Percentiles rank a stretch among this genome's conserved stretches.
Conservation (phyloP, 1,140 invertebrate species). For the Tetramorium parvispinum region DNA sequence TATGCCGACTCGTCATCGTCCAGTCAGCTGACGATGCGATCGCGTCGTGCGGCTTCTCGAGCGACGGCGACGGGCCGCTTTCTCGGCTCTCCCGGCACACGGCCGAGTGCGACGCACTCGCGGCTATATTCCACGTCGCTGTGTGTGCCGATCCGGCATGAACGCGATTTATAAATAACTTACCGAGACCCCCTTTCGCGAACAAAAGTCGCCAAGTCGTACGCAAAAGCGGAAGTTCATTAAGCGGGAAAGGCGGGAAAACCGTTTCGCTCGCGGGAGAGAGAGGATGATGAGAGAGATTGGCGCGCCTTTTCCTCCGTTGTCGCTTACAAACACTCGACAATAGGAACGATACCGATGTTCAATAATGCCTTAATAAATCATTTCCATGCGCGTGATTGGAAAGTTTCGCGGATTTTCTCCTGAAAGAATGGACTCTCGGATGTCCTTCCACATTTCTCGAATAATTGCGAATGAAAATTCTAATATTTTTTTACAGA, state of each 20-base stretch:
- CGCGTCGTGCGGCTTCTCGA: conserved; percentile 12
- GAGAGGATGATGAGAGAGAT: background rate
- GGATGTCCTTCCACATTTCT: background rate
- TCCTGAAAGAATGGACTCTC: background rate
- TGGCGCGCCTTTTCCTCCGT: background rate
- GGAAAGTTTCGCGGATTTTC: background rate
- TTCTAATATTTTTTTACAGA: background rate
- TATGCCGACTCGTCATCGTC: conserved; percentile 52
- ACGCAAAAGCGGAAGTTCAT: conserved; percentile 48
- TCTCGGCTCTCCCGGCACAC: background rate
- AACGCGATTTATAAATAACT: conserved; percentile 46
- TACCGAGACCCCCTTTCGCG: conserved; percentile 26
- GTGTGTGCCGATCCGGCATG: conserved; percentile 4
- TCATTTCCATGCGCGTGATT: background rate
- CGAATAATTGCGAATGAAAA: background rate
- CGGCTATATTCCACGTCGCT: conserved; percentile 2
- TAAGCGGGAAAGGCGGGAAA: conserved; percentile 34
- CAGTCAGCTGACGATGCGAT: conserved; percentile 58
- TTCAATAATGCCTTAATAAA: conserved; percentile 17
- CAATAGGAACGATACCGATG: background rate
- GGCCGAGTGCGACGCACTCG: conserved; percentile 1
- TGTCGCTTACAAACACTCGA: conserved; percentile 9
- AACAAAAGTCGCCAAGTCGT: conserved; percentile 38
- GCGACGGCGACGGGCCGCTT: background rate
- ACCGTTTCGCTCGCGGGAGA: background rate